Evolutionary conservation across 2,113 vertebrate genomes (phyloP).

Genomic region (Heptranchias perlo): DNA sequence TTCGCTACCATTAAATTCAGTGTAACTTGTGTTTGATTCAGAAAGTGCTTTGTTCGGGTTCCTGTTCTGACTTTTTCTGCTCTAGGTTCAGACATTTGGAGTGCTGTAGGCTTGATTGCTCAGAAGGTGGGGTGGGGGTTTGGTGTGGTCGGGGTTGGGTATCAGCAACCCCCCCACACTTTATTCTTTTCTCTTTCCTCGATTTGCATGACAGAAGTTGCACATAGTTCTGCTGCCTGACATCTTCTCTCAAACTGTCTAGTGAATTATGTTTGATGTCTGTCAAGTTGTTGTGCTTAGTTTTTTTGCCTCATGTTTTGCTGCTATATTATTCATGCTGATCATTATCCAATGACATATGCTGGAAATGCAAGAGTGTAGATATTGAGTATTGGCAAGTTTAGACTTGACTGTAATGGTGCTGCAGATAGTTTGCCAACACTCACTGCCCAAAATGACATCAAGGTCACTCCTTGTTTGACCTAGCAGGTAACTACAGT

Average conservation of each 20-base stretch:
- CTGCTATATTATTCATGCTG: not conserved
- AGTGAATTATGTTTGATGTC: too few species aligned
- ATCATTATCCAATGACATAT: not conserved
- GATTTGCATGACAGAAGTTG: not conserved
- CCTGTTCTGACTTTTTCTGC: not conserved
- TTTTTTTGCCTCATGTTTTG: too few species aligned
- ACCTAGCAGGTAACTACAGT: not conserved
- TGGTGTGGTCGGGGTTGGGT: not conserved
- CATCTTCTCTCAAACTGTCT: not conserved
- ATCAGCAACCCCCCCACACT: not conserved
- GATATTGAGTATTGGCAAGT: not conserved
- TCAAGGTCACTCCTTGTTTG: too few species aligned
- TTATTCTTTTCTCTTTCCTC: not conserved
- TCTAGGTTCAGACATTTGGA: not conserved
- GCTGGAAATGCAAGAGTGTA: not conserved
- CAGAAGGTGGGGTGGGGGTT: not conserved
- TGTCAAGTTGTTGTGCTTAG: too few species aligned
- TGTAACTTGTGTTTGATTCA: not conserved
- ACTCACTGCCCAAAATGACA: not conserved
- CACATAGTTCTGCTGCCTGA: not conserved
- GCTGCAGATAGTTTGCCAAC: not conserved
- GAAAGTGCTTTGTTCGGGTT: not conserved
- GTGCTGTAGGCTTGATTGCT: not conserved
- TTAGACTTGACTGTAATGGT: not conserved
- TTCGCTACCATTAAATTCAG: not conserved